Percentiles rank a stretch among this genome's conserved stretches.
Evolutionary conservation across 2,113 vertebrate genomes (phyloP).

Genomic region (Sclerurus mexicanus): DNA sequence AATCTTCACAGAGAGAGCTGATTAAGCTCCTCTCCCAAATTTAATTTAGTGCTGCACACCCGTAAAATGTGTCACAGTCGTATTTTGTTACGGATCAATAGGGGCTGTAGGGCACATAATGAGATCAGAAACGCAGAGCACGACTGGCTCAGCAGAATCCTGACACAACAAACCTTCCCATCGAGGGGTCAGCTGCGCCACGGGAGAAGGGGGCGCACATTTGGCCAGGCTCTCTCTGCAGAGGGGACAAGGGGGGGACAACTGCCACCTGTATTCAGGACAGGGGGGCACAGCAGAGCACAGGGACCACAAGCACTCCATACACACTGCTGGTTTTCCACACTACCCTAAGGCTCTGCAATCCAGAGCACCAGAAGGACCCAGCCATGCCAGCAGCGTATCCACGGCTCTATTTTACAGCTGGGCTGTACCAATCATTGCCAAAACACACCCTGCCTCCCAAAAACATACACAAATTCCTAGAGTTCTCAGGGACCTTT

Average conservation of each 20-base stretch:
- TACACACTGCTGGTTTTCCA: rapidly evolving
- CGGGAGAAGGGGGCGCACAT: not conserved
- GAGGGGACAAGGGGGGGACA: not conserved
- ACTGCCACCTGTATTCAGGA: not conserved
- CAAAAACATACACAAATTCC: not conserved
- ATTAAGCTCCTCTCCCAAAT: not conserved
- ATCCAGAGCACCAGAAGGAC: not conserved
- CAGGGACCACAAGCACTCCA: rapidly evolving
- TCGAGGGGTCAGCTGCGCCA: not conserved
- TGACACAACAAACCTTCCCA: not conserved
- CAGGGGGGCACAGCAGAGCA: not conserved
- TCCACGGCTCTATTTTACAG: not conserved
- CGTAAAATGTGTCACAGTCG: not conserved
- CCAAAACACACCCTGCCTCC: rapidly evolving
- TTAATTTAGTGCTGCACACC: not conserved
- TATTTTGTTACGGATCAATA: not conserved
- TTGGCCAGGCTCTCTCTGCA: not conserved
- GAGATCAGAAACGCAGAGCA: not conserved
- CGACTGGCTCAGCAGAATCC: not conserved
- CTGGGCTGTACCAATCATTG: not conserved
- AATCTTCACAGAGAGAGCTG: not conserved
- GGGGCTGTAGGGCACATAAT: not conserved
- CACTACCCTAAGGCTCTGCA: not conserved
- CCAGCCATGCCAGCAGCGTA: not conserved
- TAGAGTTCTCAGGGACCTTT: not conserved